Base-by-base conservation (phyloP, 2,888 invertebrate species). In the Mimachlamys varia region DNA sequence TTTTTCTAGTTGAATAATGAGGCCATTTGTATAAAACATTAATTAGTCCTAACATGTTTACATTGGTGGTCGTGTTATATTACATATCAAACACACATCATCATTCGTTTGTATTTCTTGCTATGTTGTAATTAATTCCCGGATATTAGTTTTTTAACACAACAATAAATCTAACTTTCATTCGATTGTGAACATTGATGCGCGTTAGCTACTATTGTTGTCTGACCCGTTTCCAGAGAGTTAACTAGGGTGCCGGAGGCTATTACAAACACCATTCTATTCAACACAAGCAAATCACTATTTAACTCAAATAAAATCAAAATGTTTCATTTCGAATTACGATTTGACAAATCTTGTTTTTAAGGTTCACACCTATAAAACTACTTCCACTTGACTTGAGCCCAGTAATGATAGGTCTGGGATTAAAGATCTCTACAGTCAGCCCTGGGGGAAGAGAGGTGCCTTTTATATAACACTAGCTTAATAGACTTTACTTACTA, bases 231-330 rank as follows among this genome's bases (percentile, higher is more conserved):
- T 76, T 76, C 76, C 76, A 27, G 76, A 27, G 76, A 76, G 76
- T 76, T 76, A 76, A 76, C 76, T 76, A 76, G 33, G 27, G 33
- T 76, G 33, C 76, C 76, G 7, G 33, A 12, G 33, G 76, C 76
- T 76, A 76, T 76, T 76, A 76, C 76, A 33, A 76, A 76, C 76
- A 76, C 33, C 76, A 76, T 76, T 76, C 76, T 76, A 76, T 76
- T 76, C 33, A 76, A 76, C 76, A 76, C 76, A 76, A 76, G 76
- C 33, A 76, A 76, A 76, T 76, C 27, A 76, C 76, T 76, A 76
- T 76, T 76, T 76, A 76, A 76, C 76, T 76, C 76, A 76, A 76
- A 76, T 76, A 76, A 76, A 76, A 76, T 76, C 76, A 76, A 76
- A 76, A 76, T 76, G 76, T 76, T 76, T 76, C 76, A 76, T 76